These are phyloP conservation scores for Sigmodon hispidus DNA, from an alignment of 2,113 vertebrate genomes.

Conservation along the genomic window DNA sequence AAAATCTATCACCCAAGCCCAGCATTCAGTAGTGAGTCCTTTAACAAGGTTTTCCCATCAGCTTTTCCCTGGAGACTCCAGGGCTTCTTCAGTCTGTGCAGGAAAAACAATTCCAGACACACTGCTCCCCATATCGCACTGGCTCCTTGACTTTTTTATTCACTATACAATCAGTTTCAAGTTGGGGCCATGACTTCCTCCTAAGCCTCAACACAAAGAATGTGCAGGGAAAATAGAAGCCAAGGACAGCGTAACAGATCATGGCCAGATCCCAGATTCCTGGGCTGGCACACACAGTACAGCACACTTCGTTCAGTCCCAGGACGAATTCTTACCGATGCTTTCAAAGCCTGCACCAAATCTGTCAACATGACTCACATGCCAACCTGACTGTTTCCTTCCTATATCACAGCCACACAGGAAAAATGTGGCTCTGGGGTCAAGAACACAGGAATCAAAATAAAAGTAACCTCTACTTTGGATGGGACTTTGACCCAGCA, in stretches of 20 bases:
- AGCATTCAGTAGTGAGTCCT: neutral
- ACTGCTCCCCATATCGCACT: rapidly evolving
- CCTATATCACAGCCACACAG: rapidly evolving
- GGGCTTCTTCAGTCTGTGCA: neutral
- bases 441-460: neutral
- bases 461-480: no score
- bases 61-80: no score
- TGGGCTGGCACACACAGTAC: neutral
- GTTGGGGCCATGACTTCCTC: no score
- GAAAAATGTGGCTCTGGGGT: neutral
- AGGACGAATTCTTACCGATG: neutral
- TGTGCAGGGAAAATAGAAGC: neutral
- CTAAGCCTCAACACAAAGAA: neutral
- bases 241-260: neutral
- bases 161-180: no score
- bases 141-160: neutral
- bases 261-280: neutral
- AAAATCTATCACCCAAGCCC: rapidly evolving
- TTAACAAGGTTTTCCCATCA: neutral
- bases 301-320: rapidly evolving
- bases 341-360: neutral
- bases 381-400: rapidly evolving
- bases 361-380: neutral
- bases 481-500: neutral
- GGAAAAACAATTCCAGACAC: neutral